A percentile compares a stretch with the other conserved stretches of the same genome.
These are phyloP conservation scores for Lineus longissimus DNA, from an alignment of 1,140 invertebrate genomes.

Conservation along the genomic window DNA sequence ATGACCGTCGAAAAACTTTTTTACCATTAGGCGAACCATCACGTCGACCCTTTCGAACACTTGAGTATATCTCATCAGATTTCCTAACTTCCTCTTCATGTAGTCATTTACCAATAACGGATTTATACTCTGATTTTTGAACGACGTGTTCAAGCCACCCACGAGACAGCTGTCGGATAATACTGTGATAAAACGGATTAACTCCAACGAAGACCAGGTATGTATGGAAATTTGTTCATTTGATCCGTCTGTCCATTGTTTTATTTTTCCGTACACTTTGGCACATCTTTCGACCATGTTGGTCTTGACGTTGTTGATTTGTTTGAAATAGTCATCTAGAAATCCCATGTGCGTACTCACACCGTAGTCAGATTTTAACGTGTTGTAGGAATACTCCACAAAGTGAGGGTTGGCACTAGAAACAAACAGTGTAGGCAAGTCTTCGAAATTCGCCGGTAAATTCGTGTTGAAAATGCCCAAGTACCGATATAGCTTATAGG, in stretches of 20 bases:
- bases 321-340: not conserved
- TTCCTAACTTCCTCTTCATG: not conserved
- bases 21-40: conserved; percentile 7
- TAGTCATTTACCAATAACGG: not conserved
- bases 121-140: not conserved
- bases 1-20: conserved; percentile 6
- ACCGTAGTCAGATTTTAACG: not conserved
- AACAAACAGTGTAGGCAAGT: not conserved
- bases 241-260: not conserved
- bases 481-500: conserved; percentile 5
- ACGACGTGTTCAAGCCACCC: not conserved
- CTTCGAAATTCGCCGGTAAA: conserved; percentile 1
- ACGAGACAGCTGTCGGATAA: not conserved
- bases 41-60: conserved; percentile 5
- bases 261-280: conserved; percentile 3
- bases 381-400: not conserved
- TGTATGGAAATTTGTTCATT: not conserved
- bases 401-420: conserved; percentile 1
- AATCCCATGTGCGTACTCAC: not conserved
- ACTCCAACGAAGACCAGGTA: not conserved
- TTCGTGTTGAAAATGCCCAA: not conserved
- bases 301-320: not conserved
- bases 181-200: not conserved
- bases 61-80: conserved; percentile 1
- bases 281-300: not conserved